Evolutionary conservation across 2,113 vertebrate genomes (phyloP).

Genomic region (Dromiciops gliroides): DNA sequence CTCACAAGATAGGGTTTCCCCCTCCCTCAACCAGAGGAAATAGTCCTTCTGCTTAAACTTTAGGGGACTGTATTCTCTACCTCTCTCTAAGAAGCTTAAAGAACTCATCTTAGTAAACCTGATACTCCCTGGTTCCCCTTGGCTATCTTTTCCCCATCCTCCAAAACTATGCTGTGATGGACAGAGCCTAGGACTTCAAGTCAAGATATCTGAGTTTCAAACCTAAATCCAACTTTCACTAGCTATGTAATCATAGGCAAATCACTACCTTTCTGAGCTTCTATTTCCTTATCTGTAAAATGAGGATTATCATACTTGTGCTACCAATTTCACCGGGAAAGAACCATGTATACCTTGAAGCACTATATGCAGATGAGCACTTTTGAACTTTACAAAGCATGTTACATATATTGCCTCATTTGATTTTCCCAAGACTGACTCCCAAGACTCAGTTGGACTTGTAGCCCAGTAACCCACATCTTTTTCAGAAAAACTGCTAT

Average conservation of each 20-base stretch:
- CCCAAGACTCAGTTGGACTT: not conserved
- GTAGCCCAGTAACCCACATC: not conserved
- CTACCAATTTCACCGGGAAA: not conserved
- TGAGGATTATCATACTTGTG: not conserved
- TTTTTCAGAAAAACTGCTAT: not conserved
- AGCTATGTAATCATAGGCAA: not conserved
- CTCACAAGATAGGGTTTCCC: not conserved
- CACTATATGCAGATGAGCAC: not conserved
- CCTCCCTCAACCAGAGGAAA: not conserved
- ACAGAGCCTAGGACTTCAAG: not conserved
- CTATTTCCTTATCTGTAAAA: not conserved
- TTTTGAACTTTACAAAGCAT: not conserved
- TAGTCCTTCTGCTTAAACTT: not conserved
- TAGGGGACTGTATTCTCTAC: not conserved
- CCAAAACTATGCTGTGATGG: not conserved
- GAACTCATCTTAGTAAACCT: not conserved
- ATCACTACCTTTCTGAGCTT: not conserved
- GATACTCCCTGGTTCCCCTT: not conserved
- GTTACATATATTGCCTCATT: not conserved
- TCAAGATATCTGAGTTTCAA: not conserved
- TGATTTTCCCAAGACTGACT: not conserved
- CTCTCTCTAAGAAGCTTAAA: not conserved
- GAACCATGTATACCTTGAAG: not conserved
- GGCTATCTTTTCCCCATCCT: not conserved
- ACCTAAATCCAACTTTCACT: not conserved